Percentiles rank a stretch among this genome's conserved stretches.
Evolutionary conservation across 2,113 vertebrate species (phyloP).

Genomic region (Columbina picui): DNA sequence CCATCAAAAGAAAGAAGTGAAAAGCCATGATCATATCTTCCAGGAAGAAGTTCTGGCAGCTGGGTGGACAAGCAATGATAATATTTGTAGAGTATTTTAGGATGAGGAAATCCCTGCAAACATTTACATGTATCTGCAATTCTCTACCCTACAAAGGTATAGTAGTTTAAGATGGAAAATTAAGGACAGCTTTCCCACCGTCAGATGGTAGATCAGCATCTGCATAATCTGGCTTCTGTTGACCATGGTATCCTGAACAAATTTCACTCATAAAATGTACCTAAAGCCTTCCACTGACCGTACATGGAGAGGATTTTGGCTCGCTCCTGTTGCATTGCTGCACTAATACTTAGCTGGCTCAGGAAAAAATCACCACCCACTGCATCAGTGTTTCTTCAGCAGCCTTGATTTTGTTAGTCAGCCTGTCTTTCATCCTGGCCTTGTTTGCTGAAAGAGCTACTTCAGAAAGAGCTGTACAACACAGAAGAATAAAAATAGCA

Average conservation of each 20-base stretch:
- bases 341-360: background rate
- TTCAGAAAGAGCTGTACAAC: conserved; percentile 26
- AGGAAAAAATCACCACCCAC: background rate
- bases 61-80: background rate
- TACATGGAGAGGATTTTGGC: background rate
- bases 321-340: background rate
- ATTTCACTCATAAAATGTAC: background rate
- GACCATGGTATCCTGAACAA: background rate
- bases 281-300: background rate
- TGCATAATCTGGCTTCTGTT: background rate
- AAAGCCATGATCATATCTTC: background rate
- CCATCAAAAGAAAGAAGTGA: background rate
- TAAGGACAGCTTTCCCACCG: background rate
- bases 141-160: background rate
- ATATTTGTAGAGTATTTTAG: background rate
- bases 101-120: background rate
- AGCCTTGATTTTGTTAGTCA: conserved; percentile 58
- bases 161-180: background rate
- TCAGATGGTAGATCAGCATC: background rate
- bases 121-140: background rate
- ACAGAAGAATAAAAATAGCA: conserved; percentile 55
- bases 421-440: conserved; percentile 48
- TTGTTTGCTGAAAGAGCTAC: conserved; percentile 47
- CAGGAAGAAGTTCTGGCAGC: background rate
- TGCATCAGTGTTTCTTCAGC: conserved; percentile 22